Evolutionary conservation across 2,888 invertebrate genomes (phyloP).

Genomic region (Cephus pygmeus): DNA sequence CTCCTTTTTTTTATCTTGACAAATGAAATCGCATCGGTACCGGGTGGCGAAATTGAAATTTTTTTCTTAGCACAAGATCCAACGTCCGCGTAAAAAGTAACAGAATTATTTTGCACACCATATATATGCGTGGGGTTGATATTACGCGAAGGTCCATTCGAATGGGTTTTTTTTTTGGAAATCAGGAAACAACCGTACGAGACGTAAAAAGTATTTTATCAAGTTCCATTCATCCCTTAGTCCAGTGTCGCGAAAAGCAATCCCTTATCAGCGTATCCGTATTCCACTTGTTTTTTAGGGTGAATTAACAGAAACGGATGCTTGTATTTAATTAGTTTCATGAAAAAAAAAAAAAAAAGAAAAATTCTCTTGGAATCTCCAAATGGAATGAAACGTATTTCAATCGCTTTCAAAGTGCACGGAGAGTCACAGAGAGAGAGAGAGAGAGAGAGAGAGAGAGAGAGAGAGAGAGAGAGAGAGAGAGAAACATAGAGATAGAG

Average conservation of each 20-base stretch:
- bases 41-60: too few relatives aligned
- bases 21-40: background rate
- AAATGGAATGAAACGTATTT: background rate
- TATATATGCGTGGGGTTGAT: too few relatives aligned
- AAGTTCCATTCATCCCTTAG: background rate
- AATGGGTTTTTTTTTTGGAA: too few relatives aligned
- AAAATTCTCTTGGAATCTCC: background rate
- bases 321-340: background rate
- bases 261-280: background rate
- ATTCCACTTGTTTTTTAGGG: background rate
- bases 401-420: background rate
- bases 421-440: slow-evolving; percentile 17
- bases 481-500: background rate
- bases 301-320: background rate
- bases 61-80: too few relatives aligned
- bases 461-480: slow-evolving; percentile 4
- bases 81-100: too few relatives aligned
- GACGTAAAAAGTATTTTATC: background rate
- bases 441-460: background rate
- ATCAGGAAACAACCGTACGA: too few relatives aligned
- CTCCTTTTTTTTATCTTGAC: background rate
- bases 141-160: too few relatives aligned
- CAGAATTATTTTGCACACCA: too few relatives aligned
- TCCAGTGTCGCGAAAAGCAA: background rate
- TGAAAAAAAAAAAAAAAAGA: background rate